A percentile compares a stretch with the other conserved stretches of the same genome.
These are phyloP conservation scores for Macrophya annulata DNA, from an alignment of 2,888 invertebrate genomes.

Conservation along the genomic window DNA sequence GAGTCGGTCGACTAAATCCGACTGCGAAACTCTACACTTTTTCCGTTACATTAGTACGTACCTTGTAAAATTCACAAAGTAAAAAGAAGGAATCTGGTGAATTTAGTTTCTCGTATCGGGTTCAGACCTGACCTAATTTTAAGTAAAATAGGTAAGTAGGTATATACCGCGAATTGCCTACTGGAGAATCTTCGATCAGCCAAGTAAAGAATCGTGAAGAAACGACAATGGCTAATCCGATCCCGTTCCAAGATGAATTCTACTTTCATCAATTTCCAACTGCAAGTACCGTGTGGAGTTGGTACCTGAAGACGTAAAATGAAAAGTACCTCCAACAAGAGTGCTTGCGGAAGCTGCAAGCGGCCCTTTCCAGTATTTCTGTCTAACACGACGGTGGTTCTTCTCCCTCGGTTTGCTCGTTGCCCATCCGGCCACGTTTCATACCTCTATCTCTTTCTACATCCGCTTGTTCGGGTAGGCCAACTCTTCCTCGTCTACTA, in stretches of 20 bases:
- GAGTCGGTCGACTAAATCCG: constrained; percentile 10
- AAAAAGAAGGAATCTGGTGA: background rate
- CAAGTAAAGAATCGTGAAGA: constrained; percentile 34
- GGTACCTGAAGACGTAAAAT: constrained; percentile 37
- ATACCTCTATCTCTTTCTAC: background rate
- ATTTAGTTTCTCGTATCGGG: background rate
- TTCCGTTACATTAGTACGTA: background rate
- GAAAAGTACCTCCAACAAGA: constrained; percentile 19
- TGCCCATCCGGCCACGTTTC: constrained; percentile 22
- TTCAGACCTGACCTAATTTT: constrained; percentile 15
- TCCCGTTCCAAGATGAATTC: constrained; percentile 18
- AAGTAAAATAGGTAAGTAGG: background rate
- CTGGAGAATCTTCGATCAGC: constrained; percentile 23
- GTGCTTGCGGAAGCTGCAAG: constrained; percentile 16
- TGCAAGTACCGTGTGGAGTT: constrained; percentile 23
- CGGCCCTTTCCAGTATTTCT: constrained; percentile 1
- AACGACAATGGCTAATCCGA: constrained; percentile 42
- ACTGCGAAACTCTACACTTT: background rate
- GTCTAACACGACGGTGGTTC: constrained; percentile 15
- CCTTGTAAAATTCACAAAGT: background rate
- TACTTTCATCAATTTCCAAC: constrained; percentile 38
- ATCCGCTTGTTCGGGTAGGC: constrained; percentile 4
- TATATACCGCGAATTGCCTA: constrained; percentile 29
- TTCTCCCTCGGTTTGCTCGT: constrained; percentile 17
- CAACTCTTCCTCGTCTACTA: constrained; percentile 15